Conservation (phyloP, 2,113 vertebrate genomes). For the Synodontis membranacea region DNA sequence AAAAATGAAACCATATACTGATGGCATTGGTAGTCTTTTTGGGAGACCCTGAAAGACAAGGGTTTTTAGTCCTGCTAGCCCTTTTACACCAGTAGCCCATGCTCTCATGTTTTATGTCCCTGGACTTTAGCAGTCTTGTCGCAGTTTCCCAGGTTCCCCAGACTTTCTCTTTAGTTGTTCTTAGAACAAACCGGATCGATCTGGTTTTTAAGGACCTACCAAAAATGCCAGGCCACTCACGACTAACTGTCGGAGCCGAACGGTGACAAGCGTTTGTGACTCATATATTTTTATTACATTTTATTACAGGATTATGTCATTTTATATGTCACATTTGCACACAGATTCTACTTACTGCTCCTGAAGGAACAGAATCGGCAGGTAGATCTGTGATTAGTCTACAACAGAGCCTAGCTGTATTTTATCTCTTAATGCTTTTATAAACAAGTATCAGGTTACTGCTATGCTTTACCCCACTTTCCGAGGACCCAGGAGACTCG, state of each 20-base stretch:
- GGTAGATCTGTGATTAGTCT: background rate
- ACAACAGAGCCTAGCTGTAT: constrained; percentile 18
- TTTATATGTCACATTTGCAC: background rate
- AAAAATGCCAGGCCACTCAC: background rate
- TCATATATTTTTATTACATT: background rate
- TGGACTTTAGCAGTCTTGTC: background rate
- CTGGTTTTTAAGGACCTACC: background rate
- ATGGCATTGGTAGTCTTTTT: background rate
- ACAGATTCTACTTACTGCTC: background rate
- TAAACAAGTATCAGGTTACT: constrained; percentile 29
- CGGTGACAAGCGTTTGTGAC: background rate
- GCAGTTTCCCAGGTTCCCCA: background rate
- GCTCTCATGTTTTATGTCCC: background rate
- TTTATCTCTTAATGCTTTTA: constrained; percentile 21
- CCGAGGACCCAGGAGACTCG: background rate
- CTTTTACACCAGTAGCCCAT: background rate
- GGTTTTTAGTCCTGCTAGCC: background rate
- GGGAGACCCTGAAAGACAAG: background rate
- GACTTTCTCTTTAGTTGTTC: background rate
- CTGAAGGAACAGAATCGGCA: background rate
- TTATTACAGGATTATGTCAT: background rate
- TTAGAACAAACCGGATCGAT: background rate
- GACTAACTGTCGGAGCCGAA: background rate
- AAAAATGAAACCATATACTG: background rate
- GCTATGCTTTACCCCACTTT: constrained; percentile 36